phyloP scores from a whole-genome alignment of 2,797 vertebrate genomes.

The Florisuga fusca region DNA sequence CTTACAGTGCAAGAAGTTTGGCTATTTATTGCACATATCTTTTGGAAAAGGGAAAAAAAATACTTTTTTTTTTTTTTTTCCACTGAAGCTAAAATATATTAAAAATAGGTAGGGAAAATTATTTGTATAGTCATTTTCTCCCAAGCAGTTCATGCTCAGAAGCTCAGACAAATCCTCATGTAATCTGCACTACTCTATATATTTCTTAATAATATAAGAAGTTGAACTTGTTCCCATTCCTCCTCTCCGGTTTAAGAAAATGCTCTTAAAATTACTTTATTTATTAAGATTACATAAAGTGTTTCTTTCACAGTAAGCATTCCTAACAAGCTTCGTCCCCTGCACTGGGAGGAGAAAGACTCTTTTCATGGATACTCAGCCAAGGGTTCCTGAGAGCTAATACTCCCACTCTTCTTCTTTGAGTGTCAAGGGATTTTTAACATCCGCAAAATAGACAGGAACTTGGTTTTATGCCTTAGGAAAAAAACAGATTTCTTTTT shows the following conservation, averaged over 20 bases:
- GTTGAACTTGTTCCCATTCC: slow-evolving; percentile 57
- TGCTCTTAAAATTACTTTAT: slow-evolving; percentile 68
- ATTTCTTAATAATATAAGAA: slow-evolving; percentile 67
- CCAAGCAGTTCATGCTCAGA: neutral
- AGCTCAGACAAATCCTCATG: slow-evolving; percentile 15
- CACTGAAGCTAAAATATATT: slow-evolving; percentile 41
- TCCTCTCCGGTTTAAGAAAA: slow-evolving; percentile 64
- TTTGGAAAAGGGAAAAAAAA: neutral
- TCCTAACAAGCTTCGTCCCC: slow-evolving; percentile 71
- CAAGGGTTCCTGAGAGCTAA: slow-evolving; percentile 81
- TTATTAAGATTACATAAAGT: slow-evolving; percentile 78
- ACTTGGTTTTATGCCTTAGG: slow-evolving; percentile 84
- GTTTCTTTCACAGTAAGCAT: slow-evolving; percentile 74
- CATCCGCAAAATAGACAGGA: slow-evolving; percentile 86
- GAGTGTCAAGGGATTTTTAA: slow-evolving; percentile 85
- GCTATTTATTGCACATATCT: neutral
- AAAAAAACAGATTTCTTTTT: slow-evolving; percentile 70
- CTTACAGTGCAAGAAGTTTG: neutral
- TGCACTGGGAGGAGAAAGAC: slow-evolving; percentile 74
- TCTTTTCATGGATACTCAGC: slow-evolving; percentile 78
- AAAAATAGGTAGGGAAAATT: slow-evolving; percentile 45
- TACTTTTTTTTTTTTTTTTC: neutral
- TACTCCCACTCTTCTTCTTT: slow-evolving; percentile 84
- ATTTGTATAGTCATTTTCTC: slow-evolving; percentile 41
- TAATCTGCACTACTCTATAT: slow-evolving; percentile 6